These are phyloP conservation scores for Helicoverpa assulta DNA, from an alignment of 2,888 invertebrate genomes.

Conservation along the genomic window DNA sequence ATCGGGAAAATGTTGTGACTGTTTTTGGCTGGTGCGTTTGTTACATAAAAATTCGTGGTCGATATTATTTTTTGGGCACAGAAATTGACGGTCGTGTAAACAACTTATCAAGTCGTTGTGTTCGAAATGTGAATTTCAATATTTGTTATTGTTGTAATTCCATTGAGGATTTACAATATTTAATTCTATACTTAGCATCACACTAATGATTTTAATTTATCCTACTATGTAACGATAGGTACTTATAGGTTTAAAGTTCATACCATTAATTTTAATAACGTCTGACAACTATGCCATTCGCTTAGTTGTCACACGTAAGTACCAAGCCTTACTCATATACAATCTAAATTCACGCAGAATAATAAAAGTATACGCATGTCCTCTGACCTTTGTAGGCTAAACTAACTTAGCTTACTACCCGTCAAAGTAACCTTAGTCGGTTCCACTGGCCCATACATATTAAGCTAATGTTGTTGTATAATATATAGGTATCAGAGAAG, in stretches of 20 bases:
- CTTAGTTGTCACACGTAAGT: neutral
- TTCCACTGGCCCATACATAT: neutral
- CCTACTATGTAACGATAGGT: neutral
- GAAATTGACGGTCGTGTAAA: conserved; percentile 12
- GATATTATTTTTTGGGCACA: neutral
- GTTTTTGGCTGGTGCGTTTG: neutral
- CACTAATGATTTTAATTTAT: neutral
- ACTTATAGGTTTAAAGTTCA: neutral
- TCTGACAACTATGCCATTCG: neutral
- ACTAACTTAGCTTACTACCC: neutral
- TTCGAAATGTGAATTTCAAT: neutral
- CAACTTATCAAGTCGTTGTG: conserved; percentile 1
- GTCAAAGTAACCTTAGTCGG: neutral
- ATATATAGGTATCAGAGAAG: too few relatives aligned
- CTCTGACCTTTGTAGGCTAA: neutral
- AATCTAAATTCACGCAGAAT: neutral
- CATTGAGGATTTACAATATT: neutral
- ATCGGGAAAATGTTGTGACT: conserved; percentile 3
- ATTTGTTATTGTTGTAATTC: neutral
- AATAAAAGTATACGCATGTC: neutral
- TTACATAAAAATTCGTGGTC: neutral
- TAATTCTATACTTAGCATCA: neutral
- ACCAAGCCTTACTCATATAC: neutral
- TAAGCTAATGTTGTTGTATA: neutral
- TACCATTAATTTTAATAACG: conserved; percentile 1